Evolutionary conservation across 2,888 invertebrate species (phyloP), one percentile per base, ranked within the genome.

Genomic region (Phyllotreta striolata): DNA sequence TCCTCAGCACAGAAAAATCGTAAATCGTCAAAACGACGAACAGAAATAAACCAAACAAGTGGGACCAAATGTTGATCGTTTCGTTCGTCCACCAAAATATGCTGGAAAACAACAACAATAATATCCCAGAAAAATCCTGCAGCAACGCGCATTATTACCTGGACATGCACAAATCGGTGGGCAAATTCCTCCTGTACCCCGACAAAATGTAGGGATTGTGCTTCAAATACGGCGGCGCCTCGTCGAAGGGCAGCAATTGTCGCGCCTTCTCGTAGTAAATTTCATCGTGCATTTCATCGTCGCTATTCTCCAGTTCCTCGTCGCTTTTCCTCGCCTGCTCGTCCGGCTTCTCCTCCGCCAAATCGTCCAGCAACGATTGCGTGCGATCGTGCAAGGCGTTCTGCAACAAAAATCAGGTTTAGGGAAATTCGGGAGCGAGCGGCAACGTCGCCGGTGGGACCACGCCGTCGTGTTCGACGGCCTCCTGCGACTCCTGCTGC

Each of bases 71-170:
- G 79, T 98, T 98, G 79, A 98, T 88, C 0, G 96, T 97, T 82
- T 98, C 98, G 80, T 98, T 98, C 62, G 94, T 96, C 95, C 96
- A 95, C 90, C 95, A 92, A 83, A 97, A 95, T 78, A 95, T 85
- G 80, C 96, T 95, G 84, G 68, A 88, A 84, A 62, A 62, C 62
- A 67, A 62, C 60, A 63, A 39, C 37, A 12, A 40, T 46, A 24
- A 1, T 34, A 52, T 6, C 7, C 12, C n/a, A n/a, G n/a, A n/a
- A n/a, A n/a, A n/a, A n/a, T n/a, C n/a, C n/a, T n/a, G n/a, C n/a
- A n/a, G n/a, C n/a, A n/a, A n/a, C n/a, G n/a, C n/a, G n/a, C n/a
- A n/a, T n/a, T n/a, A n/a, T n/a, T 79, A 94, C 94, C 94, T 96
- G 84, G 93, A 93, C 80, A 95, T 83, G 78, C 95, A 95, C 73